phyloP scores from a whole-genome alignment of 2,797 vertebrate genomes.

The Poeciliopsis turneri region DNA sequence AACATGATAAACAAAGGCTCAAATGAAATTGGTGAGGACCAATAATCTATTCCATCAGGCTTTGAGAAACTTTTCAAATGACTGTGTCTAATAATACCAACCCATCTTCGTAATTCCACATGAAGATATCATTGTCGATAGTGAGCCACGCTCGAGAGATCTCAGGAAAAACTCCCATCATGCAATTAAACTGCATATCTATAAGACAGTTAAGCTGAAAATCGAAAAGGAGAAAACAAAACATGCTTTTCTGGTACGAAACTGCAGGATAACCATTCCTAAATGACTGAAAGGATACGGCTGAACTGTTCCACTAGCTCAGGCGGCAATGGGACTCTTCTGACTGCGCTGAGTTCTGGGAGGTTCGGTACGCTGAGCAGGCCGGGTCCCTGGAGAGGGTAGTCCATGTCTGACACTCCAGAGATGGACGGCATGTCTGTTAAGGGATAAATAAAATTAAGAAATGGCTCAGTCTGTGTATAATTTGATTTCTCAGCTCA shows the following conservation, averaged over 20 bases:
- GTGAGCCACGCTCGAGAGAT: slow-evolving; percentile 96
- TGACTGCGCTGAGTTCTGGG: slow-evolving; percentile 91
- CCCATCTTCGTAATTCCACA: slow-evolving; percentile 99
- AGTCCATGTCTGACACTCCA: slow-evolving; percentile 97
- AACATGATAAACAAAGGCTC: neutral
- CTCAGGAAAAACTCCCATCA: slow-evolving; percentile 99
- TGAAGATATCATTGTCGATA: slow-evolving; percentile 97
- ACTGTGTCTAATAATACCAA: slow-evolving; percentile 70
- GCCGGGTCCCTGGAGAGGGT: slow-evolving; percentile 93
- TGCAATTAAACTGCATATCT: slow-evolving; percentile 99
- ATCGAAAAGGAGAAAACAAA: neutral
- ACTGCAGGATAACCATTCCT: neutral
- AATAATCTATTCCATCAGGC: neutral
- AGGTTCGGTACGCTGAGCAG: slow-evolving; percentile 90
- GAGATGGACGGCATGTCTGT: slow-evolving; percentile 92
- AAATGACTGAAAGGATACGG: slow-evolving; percentile 87
- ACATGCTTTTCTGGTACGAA: neutral
- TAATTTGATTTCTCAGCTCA: neutral
- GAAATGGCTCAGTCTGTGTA: neutral
- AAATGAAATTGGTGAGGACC: neutral
- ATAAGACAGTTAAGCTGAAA: slow-evolving; percentile 64
- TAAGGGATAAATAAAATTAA: slow-evolving; percentile 47
- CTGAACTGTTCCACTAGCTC: slow-evolving; percentile 98
- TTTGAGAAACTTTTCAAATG: neutral
- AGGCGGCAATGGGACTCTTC: slow-evolving; percentile 92